Evolutionary conservation across 1,140 invertebrate genomes (phyloP), one percentile per base, ranked within the genome.

Genomic region (Brachionus koreanus): DNA sequence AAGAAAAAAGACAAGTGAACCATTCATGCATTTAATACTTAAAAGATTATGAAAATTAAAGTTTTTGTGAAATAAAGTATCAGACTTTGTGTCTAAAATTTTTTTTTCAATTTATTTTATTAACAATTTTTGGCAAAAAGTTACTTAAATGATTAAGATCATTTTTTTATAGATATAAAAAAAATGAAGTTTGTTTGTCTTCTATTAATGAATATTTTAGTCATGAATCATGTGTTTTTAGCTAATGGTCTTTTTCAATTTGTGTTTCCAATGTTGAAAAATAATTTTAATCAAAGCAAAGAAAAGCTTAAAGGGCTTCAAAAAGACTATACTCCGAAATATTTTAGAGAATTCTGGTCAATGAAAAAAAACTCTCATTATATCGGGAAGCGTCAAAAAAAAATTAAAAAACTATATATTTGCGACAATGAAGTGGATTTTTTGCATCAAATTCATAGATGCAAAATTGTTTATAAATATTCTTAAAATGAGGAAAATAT

Each of bases 301-400:
- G 37, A 72, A 39, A 37, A 72, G 39, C 6, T 72, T 5, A 42
- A 72, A 39, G 67, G n/a, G 16, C 19, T 72, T 3, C 33, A 39
- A 72, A 72, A 39, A 19, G 33, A 39, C 16, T 23, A 39, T 42
- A 16, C n/a, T 13, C 63, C 25, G 7, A 33, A 5, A 3, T 42
- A 72, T 19, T 72, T 72, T 6, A 37, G 9, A 72, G 19, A 23
- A 16, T 72, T 19, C 37, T 72, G 33, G 67, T 39, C 37, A 42
- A 39, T 72, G 19, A 72, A 72, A 23, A 72, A 72, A 72, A 72
- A 72, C 19, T 72, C 37, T 16, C 67, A 72, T 72, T 72, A 72
- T 43, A 72, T 72, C 16, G 67, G 67, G 6, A 72, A 72, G 10
- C 33, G 67, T 7, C n/a, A 39, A 16, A 42, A 6, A 16, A 42